A percentile compares a stretch with the other conserved stretches of the same genome.
phyloP scores from a whole-genome alignment of 2,113 vertebrate species.

The Furnarius figulus region DNA sequence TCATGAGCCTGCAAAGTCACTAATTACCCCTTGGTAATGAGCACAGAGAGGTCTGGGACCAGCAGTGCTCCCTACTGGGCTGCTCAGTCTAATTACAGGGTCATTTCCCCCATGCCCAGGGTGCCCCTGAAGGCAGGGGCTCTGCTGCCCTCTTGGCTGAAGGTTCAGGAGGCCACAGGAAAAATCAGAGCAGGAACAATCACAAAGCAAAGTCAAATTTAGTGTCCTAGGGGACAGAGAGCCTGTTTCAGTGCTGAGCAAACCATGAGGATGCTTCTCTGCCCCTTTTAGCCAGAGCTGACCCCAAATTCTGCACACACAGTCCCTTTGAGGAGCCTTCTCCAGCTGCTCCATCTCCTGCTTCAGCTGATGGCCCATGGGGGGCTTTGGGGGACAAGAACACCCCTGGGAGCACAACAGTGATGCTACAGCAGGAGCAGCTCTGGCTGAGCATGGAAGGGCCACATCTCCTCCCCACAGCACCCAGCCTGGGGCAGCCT shows the following conservation, averaged over 20 bases:
- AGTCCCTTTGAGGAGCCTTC: not conserved
- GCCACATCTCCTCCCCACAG: not conserved
- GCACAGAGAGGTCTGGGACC: not conserved
- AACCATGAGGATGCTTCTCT: not conserved
- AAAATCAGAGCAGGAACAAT: not conserved
- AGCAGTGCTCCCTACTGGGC: not conserved
- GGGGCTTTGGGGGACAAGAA: accelerated
- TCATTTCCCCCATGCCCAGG: accelerated
- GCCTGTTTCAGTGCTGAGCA: not conserved
- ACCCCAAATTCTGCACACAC: accelerated
- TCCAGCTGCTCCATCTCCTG: not conserved
- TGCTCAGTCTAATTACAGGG: accelerated
- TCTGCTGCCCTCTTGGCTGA: not conserved
- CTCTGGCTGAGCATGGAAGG: too few relatives aligned
- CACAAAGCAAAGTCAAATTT: not conserved
- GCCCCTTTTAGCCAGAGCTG: not conserved
- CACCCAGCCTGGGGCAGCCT: not conserved
- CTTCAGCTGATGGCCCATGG: not conserved
- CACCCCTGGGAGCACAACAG: accelerated
- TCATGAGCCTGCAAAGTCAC: not conserved
- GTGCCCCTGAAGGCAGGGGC: not conserved
- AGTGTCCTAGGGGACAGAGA: not conserved
- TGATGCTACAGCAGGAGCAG: not conserved
- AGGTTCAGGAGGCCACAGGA: not conserved
- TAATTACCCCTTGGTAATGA: not conserved